phyloP scores from a whole-genome alignment of 2,113 vertebrate species.

The Elachura formosa region DNA sequence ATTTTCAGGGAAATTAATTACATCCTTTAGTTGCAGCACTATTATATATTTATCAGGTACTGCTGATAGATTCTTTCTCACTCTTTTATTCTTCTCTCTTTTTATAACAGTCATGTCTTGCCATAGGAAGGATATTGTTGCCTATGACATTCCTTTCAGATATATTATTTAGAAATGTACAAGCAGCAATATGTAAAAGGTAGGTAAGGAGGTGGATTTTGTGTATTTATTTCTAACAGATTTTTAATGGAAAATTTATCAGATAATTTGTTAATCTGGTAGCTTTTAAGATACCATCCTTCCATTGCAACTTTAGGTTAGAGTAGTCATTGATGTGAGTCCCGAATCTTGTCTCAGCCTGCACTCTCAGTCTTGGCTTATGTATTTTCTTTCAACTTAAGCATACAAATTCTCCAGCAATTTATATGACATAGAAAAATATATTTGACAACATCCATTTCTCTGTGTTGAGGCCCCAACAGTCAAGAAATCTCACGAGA shows the following conservation, averaged over 20 bases:
- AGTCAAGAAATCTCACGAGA: neutral
- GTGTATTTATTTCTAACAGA: neutral
- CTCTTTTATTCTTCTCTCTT: neutral
- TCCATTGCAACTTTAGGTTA: neutral
- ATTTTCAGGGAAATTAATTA: neutral
- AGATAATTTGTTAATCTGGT: neutral
- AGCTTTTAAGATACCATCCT: neutral
- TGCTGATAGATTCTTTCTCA: neutral
- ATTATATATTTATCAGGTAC: neutral
- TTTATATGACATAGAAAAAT: neutral
- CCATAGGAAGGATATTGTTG: neutral
- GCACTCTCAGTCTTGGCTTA: neutral
- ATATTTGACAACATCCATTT: neutral
- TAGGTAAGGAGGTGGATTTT: neutral
- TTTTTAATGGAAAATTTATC: neutral
- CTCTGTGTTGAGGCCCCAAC: neutral
- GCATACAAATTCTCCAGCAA: neutral
- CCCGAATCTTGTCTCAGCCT: neutral
- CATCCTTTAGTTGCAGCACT: neutral
- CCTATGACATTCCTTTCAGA: neutral
- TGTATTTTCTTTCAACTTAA: neutral
- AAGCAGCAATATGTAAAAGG: neutral
- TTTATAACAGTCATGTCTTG: neutral
- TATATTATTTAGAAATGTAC: neutral
- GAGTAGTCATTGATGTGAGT: neutral